A percentile compares a stretch with the other conserved stretches of the same genome.
These are phyloP conservation scores for Muscicapa adusta DNA, from an alignment of 2,113 vertebrate genomes.

Conservation along the genomic window DNA sequence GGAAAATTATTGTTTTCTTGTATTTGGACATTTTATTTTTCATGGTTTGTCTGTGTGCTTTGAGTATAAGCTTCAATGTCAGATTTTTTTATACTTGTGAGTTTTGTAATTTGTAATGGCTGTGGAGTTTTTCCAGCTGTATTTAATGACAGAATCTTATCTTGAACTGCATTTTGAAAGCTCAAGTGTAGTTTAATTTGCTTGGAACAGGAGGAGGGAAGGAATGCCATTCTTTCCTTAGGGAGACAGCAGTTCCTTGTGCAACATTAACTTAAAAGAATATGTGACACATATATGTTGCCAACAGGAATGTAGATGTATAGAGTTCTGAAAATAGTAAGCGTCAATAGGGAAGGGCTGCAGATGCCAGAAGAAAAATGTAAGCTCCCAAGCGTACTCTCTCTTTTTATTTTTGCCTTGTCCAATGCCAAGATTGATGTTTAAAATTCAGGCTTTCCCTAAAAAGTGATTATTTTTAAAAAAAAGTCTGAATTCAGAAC, in stretches of 20 bases:
- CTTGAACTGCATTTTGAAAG: constrained; percentile 12
- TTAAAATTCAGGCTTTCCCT: neutral
- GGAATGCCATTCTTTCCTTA: constrained; percentile 27
- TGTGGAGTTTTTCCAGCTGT: constrained; percentile 1
- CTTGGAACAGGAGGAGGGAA: neutral
- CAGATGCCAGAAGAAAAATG: constrained; percentile 44
- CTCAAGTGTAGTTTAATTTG: neutral
- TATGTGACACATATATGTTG: neutral
- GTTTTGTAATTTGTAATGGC: neutral
- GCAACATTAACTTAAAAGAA: constrained; percentile 39
- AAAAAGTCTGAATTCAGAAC: neutral
- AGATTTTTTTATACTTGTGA: neutral
- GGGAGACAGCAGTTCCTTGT: neutral
- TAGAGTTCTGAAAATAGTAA: constrained; percentile 46
- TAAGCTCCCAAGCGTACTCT: neutral
- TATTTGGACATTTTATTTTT: neutral
- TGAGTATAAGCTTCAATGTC: neutral
- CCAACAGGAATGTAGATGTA: constrained; percentile 4
- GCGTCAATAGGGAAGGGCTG: neutral
- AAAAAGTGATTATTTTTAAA: neutral
- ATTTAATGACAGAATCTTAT: constrained; percentile 26
- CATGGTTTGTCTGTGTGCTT: neutral
- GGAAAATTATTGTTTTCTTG: neutral
- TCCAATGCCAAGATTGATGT: neutral
- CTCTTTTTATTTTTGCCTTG: constrained; percentile 20